phyloP scores from a whole-genome alignment of 2,888 invertebrate species.

The Leistus spinibarbis region DNA sequence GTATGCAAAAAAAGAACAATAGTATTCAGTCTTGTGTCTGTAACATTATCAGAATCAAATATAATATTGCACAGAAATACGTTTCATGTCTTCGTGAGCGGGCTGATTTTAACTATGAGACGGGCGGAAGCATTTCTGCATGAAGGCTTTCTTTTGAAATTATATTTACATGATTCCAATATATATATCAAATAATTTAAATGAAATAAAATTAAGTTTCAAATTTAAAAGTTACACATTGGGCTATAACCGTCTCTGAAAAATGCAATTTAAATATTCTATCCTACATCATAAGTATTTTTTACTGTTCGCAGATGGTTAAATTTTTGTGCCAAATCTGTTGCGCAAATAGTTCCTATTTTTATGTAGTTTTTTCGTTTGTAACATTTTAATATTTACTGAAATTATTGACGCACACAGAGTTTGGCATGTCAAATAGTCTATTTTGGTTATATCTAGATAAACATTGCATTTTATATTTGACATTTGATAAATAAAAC shows the following conservation, averaged over 20 bases:
- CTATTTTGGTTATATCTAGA: background rate
- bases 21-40: too few species aligned
- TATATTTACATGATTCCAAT: too few species aligned
- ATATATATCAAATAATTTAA: too few species aligned
- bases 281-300: background rate
- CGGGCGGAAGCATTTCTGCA: too few species aligned
- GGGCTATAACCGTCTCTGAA: background rate
- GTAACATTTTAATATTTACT: background rate
- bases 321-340: background rate
- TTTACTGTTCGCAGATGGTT: background rate
- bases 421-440: background rate
- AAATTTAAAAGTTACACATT: background rate
- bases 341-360: slow-evolving; percentile 5
- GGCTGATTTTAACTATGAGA: too few species aligned
- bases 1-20: too few species aligned
- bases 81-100: too few species aligned
- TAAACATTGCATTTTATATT: background rate
- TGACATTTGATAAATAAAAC: background rate
- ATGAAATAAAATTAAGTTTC: background rate
- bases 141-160: too few species aligned
- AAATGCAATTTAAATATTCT: background rate
- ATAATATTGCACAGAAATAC: too few species aligned
- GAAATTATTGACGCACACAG: background rate
- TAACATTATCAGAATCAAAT: too few species aligned
- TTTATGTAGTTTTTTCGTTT: background rate